Conservation (phyloP, 2,888 invertebrate species). For the Nomada goodeniana region DNA sequence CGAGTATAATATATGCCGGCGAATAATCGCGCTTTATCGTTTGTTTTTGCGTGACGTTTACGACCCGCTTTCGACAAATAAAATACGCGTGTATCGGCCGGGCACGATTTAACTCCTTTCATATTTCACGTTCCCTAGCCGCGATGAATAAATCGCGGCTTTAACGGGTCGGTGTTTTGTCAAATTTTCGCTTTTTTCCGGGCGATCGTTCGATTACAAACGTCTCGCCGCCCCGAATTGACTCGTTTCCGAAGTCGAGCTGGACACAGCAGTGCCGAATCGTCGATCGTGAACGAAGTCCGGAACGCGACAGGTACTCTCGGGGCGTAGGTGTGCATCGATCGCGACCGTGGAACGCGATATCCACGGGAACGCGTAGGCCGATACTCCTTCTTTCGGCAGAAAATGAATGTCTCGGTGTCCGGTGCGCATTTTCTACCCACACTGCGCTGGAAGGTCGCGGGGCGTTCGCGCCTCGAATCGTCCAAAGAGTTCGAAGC, state of each 20-base stretch:
- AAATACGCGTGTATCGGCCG: constrained; percentile 30
- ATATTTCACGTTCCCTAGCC: constrained; percentile 53
- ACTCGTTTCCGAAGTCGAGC: too few relatives aligned
- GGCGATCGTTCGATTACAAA: constrained; percentile 4
- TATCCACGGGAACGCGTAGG: constrained; percentile 69
- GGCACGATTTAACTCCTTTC: constrained; percentile 50
- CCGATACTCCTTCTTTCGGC: constrained; percentile 60
- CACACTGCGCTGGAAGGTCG: constrained; percentile 62
- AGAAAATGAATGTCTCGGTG: constrained; percentile 80
- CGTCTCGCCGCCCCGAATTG: too few relatives aligned
- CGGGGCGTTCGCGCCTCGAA: constrained; percentile 41
- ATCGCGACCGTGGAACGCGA: constrained; percentile 71
- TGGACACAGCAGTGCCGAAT: too few relatives aligned
- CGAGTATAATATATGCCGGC: constrained; percentile 22
- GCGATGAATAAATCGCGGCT: constrained; percentile 51
- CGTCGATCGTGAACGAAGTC: too few relatives aligned
- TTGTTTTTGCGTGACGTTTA: constrained; percentile 50
- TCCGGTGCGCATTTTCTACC: constrained; percentile 72
- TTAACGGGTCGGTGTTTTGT: constrained; percentile 51
- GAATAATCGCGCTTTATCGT: constrained; percentile 49
- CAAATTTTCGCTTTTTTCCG: constrained; percentile 22
- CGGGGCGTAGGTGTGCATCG: too few relatives aligned
- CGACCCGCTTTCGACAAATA: constrained; percentile 48
- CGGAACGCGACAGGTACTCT: too few relatives aligned
- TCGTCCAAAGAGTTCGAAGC: constrained; percentile 52